phyloP scores from a whole-genome alignment of 2,888 invertebrate genomes.

The Phlogophora meticulosa region DNA sequence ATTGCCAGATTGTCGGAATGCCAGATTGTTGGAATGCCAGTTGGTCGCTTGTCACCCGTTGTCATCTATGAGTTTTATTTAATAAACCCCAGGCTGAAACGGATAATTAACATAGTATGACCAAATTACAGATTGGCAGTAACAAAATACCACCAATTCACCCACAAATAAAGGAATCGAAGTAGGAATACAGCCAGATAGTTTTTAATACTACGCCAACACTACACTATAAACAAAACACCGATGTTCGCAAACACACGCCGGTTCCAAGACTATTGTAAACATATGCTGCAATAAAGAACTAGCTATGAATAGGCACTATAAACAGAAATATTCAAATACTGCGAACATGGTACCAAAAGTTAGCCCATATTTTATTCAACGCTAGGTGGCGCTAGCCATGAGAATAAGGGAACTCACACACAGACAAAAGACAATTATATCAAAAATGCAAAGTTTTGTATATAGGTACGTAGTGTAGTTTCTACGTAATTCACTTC shows the following conservation, averaged over 20 bases:
- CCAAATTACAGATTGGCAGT: neutral
- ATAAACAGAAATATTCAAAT: conserved; percentile 31
- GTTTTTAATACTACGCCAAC: neutral
- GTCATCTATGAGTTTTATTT: too few relatives aligned
- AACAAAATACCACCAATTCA: neutral
- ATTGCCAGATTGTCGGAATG: too few relatives aligned
- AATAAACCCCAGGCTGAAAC: neutral
- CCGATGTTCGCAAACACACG: neutral
- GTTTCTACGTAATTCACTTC: conserved; percentile 38
- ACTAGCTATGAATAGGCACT: neutral
- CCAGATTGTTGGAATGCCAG: too few relatives aligned
- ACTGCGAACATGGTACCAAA: conserved; percentile 30
- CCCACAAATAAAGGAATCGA: too few relatives aligned
- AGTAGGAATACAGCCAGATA: too few relatives aligned
- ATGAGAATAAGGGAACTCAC: conserved; percentile 29
- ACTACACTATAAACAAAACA: neutral
- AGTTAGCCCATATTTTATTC: conserved; percentile 51
- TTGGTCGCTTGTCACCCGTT: too few relatives aligned
- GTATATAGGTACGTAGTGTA: conserved; percentile 30
- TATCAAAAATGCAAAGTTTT: conserved; percentile 50
- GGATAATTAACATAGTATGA: neutral
- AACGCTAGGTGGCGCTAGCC: conserved; percentile 42
- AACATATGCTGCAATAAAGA: conserved; percentile 9
- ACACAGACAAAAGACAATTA: conserved; percentile 40
- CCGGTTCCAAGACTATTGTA: neutral